Evolutionary conservation across 2,888 invertebrate genomes (phyloP), one percentile per base, ranked within the genome.

Genomic region (Mythimna ferrago): DNA sequence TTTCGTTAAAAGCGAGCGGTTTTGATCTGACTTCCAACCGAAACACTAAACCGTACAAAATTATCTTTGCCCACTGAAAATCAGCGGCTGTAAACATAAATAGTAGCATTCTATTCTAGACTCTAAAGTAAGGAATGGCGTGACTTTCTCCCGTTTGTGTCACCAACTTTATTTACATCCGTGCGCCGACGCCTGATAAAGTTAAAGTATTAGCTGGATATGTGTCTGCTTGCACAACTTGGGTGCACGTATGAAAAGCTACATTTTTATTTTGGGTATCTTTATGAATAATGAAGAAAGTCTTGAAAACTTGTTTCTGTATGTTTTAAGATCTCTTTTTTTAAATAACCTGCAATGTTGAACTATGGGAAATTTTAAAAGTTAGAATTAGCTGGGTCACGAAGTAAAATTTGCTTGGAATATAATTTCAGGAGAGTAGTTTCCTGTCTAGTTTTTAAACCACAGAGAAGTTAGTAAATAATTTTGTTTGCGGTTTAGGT

Each of bases 181-280:
- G 80, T 87, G 85, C 78, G 76, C 82, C 77, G 76, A 87, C 86
- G 82, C 87, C 85, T 84, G 86, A 87, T 87, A 87, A 86, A 80
- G 73, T 85, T 87, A 79, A 86, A 87, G 83, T 85, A 85, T 76
- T 85, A 87, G 73, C 69, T 81, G 69, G 63, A 72, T 66, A 56
- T 78, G 74, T 85, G 76, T 71, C 60, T 73, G 72, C 75, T 58
- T 70, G 69, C 61, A 65, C 53, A 60, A 69, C 64, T 54, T 53
- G 54, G 51, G 48, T 71, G 58, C 80, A 66, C 19, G 81, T 66
- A 68, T 83, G 81, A 80, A 57, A 74, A 38, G 51, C 21, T 64
- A 63, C 56, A 69, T 69, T 83, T 73, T 78, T 83, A 66, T 63
- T 80, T 78, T 66, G 78, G 26, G 32, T 66, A 64, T 72, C 73